These are phyloP conservation scores for Drosophila sordidula DNA, from an alignment of 2,888 invertebrate genomes.

Conservation along the genomic window DNA sequence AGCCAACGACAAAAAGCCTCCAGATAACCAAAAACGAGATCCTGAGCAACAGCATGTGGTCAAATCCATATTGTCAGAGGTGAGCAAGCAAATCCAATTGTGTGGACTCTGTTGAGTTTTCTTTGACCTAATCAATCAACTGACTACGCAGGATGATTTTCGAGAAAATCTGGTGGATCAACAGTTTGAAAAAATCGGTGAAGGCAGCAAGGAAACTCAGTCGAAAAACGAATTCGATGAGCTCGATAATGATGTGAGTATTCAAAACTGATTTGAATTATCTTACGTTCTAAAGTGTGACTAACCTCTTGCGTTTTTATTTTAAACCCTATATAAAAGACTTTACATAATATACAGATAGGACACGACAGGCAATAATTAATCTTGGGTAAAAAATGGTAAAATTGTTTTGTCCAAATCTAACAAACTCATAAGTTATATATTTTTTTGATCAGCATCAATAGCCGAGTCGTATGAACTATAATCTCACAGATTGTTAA, in stretches of 20 bases:
- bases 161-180: constrained; percentile 72
- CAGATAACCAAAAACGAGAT: constrained; percentile 1
- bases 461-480: no score
- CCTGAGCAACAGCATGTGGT: constrained; percentile 58
- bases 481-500: no score
- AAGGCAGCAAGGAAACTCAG: constrained; percentile 21
- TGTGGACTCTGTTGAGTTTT: neutral
- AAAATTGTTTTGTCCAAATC: no score
- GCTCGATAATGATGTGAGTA: constrained; percentile 63
- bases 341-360: no score
- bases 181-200: constrained; percentile 27
- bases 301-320: constrained; percentile 37
- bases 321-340: no score
- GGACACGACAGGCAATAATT: no score
- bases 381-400: no score
- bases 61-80: constrained; percentile 75
- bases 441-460: no score
- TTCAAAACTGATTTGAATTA: neutral
- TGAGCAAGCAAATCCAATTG: constrained; percentile 29
- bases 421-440: no score
- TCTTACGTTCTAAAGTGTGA: constrained; percentile 33
- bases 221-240: constrained; percentile 44
- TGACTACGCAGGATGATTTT: constrained; percentile 72
- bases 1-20: constrained; percentile 7
- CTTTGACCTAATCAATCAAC: neutral